A percentile compares a stretch with the other conserved stretches of the same genome.
These are phyloP conservation scores for Sinocyclocheilus maitianheensis DNA, from an alignment of 2,113 vertebrate species.

Conservation along the genomic window DNA sequence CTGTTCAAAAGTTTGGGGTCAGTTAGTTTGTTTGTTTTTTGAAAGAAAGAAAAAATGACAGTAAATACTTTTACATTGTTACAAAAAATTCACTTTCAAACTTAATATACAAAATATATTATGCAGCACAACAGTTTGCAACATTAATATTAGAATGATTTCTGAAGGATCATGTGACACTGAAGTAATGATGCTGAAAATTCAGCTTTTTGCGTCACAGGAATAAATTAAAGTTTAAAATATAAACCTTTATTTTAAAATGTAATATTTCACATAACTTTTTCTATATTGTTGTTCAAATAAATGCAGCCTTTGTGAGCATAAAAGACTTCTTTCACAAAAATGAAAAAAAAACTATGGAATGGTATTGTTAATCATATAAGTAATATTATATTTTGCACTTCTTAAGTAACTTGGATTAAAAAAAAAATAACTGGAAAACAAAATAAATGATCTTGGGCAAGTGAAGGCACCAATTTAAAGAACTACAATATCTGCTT, in stretches of 20 bases:
- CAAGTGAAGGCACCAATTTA: neutral
- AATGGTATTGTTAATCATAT: no score
- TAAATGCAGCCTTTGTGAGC: neutral
- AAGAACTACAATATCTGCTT: neutral
- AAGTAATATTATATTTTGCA: no score
- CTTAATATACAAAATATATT: no score
- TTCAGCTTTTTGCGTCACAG: neutral
- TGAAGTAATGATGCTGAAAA: neutral
- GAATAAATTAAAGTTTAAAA: neutral
- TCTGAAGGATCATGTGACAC: neutral
- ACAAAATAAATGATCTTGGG: no score
- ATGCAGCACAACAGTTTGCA: neutral
- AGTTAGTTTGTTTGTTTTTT: no score
- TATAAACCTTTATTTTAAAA: no score
- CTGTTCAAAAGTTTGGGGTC: neutral
- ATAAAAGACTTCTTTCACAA: no score
- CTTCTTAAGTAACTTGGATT: no score
- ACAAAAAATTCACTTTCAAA: neutral
- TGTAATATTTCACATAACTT: no score
- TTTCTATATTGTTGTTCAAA: no score
- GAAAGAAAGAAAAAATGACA: neutral
- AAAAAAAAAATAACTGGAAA: no score
- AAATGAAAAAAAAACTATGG: neutral
- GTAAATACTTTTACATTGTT: neutral
- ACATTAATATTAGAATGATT: neutral